A percentile compares a stretch with the other conserved stretches of the same genome.
phyloP scores from a whole-genome alignment of 2,888 invertebrate species.

The Mythimna ferrago region DNA sequence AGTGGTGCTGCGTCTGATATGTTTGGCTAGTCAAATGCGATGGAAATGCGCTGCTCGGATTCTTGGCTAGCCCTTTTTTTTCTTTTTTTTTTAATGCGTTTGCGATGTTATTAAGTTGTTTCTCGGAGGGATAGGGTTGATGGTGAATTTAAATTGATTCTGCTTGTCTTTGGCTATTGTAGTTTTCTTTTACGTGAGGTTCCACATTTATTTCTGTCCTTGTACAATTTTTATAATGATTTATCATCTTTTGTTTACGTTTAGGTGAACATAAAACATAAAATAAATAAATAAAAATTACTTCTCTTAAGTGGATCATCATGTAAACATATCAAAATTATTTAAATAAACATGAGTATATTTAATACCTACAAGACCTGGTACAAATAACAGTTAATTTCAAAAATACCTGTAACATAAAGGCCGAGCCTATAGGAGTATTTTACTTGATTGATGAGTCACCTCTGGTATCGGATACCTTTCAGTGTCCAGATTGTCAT shows the following conservation, averaged over 20 bases:
- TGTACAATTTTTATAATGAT: no score
- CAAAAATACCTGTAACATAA: background rate
- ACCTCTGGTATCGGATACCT: slow-evolving; percentile 20
- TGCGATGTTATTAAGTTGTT: slow-evolving; percentile 62
- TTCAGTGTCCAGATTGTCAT: slow-evolving; percentile 34
- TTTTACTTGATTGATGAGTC: slow-evolving; percentile 41
- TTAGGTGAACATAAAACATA: no score
- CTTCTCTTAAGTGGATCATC: no score
- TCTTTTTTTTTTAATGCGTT: slow-evolving; percentile 74
- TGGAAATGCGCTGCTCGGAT: slow-evolving; percentile 82
- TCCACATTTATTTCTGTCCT: no score
- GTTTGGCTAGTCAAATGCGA: slow-evolving; percentile 90
- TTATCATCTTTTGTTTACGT: no score
- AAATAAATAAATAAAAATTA: no score
- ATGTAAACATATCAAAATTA: no score
- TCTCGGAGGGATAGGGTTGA: background rate
- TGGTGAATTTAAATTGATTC: background rate
- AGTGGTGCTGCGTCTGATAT: slow-evolving; percentile 83
- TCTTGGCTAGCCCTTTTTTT: slow-evolving; percentile 70
- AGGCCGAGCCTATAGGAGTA: background rate
- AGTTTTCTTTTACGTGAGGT: background rate
- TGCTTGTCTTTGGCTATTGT: background rate
- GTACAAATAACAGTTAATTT: background rate
- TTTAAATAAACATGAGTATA: background rate
- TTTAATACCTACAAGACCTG: no score